These are phyloP conservation scores for Cervus canadensis DNA, from an alignment of 2,113 vertebrate genomes.

Conservation along the genomic window DNA sequence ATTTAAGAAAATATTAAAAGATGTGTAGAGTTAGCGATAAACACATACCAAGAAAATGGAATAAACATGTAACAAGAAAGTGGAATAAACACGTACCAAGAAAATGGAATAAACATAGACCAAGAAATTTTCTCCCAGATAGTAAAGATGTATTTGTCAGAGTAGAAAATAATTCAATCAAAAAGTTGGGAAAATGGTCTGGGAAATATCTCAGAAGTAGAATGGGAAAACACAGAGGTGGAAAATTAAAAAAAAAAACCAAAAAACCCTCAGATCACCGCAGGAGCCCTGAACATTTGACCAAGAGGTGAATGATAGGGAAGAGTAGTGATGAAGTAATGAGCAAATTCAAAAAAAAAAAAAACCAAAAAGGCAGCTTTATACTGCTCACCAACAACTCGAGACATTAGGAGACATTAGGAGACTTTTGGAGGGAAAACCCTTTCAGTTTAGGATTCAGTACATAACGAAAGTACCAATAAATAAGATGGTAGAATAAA, in stretches of 20 bases:
- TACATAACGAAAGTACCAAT: not conserved
- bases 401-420: not conserved
- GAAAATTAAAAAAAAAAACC: not conserved
- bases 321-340: not conserved
- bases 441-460: not conserved
- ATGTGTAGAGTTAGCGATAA: not conserved
- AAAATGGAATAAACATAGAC: not conserved
- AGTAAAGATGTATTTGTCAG: not conserved
- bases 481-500: not conserved
- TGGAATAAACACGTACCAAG: not conserved
- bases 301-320: not conserved
- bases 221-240: not conserved
- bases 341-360: not conserved
- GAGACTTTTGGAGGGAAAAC: not conserved
- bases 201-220: not conserved
- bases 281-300: not conserved
- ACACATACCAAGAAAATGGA: not conserved
- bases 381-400: not conserved
- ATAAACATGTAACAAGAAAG: not conserved
- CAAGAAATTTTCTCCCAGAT: not conserved
- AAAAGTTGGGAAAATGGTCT: not conserved
- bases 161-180: not conserved
- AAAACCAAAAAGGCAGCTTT: not conserved
- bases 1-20: not conserved
- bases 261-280: not conserved